Evolutionary conservation across 2,113 vertebrate species (phyloP).

Genomic region (Grantiella picta): DNA sequence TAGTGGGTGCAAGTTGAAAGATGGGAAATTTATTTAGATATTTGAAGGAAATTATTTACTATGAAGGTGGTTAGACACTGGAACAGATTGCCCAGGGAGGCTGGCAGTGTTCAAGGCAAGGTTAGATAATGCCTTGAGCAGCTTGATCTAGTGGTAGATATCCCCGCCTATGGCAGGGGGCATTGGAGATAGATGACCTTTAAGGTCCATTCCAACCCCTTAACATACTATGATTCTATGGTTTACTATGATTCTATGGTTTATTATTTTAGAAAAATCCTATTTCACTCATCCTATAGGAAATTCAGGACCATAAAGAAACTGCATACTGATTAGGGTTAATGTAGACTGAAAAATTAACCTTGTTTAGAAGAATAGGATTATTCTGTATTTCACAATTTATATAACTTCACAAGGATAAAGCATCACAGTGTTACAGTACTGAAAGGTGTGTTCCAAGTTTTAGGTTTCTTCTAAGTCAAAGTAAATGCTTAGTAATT

Average conservation of each 20-base stretch:
- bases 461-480: neutral
- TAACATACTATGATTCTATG: neutral
- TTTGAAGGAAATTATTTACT: neutral
- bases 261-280: neutral
- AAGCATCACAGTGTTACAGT: neutral
- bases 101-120: neutral
- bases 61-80: fast-evolving
- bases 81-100: neutral
- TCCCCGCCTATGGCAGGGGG: neutral
- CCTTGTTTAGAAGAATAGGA: neutral
- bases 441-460: neutral
- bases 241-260: neutral
- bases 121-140: neutral
- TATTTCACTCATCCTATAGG: neutral
- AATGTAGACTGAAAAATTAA: neutral
- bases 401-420: neutral
- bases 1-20: neutral
- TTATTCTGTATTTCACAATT: neutral
- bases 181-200: neutral
- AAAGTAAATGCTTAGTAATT: neutral
- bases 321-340: neutral
- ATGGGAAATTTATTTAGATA: neutral
- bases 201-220: neutral
- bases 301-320: neutral
- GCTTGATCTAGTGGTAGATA: neutral